Percentiles rank a stretch among this genome's conserved stretches.
Evolutionary conservation across 2,888 invertebrate genomes (phyloP).

Genomic region (Perizoma affinitatum): DNA sequence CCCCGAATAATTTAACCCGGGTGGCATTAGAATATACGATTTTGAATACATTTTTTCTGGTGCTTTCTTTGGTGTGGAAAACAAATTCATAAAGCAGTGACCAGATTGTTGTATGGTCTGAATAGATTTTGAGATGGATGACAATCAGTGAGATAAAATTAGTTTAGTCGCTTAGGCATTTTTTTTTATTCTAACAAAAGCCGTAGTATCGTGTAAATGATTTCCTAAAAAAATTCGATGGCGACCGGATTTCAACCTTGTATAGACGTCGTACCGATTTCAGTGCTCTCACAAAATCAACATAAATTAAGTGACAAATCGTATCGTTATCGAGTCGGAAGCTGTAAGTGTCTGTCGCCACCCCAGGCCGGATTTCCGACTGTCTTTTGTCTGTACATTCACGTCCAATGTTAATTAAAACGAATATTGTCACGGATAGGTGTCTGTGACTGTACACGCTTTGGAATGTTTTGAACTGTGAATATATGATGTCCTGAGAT

Average conservation of each 20-base stretch:
- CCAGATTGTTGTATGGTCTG: too few relatives aligned
- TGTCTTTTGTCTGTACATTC: constrained; percentile 69
- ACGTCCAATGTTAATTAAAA: constrained; percentile 73
- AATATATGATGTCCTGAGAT: background rate
- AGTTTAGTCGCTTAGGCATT: too few relatives aligned
- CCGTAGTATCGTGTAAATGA: too few relatives aligned
- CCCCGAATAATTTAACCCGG: constrained; percentile 62
- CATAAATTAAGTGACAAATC: constrained; percentile 28
- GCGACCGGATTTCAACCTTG: too few relatives aligned
- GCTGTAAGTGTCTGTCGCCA: constrained; percentile 26
- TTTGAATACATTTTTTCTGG: background rate
- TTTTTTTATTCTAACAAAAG: too few relatives aligned
- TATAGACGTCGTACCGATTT: too few relatives aligned
- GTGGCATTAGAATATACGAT: constrained; percentile 52
- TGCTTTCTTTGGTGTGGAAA: too few relatives aligned
- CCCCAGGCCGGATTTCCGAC: constrained; percentile 60
- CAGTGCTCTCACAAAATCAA: too few relatives aligned
- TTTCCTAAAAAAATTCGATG: too few relatives aligned
- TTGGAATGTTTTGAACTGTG: background rate
- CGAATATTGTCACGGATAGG: constrained; percentile 58
- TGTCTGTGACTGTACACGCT: constrained; percentile 8
- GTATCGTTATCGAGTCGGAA: constrained; percentile 41
- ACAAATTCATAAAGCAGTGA: too few relatives aligned
- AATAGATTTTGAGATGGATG: too few relatives aligned
- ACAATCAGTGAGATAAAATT: too few relatives aligned